phyloP scores from a whole-genome alignment of 2,888 invertebrate species.

The Heteromurus nitidus region DNA sequence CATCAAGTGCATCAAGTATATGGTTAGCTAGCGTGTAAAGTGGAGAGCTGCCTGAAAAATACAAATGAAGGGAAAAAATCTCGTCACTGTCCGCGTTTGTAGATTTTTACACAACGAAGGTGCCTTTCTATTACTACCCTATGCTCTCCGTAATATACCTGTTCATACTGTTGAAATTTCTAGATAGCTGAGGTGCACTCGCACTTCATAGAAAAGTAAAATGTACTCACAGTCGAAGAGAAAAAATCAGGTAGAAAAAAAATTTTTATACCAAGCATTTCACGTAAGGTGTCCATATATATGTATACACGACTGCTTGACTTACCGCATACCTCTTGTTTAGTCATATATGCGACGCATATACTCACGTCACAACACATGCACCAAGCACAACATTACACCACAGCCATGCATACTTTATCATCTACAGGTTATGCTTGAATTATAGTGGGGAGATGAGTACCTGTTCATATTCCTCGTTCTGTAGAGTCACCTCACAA shows the following conservation, averaged over 20 bases:
- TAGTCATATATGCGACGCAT: slow-evolving; percentile 11
- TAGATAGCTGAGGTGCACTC: slow-evolving; percentile 10
- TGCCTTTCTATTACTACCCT: background rate
- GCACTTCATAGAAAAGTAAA: background rate
- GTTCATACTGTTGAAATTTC: slow-evolving; percentile 11
- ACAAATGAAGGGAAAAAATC: slow-evolving; percentile 23
- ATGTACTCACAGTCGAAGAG: background rate
- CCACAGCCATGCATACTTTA: background rate
- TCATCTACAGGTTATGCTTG: slow-evolving; percentile 9
- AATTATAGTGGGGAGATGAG: slow-evolving; percentile 30
- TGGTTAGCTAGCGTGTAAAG: too few relatives aligned
- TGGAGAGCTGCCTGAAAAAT: slow-evolving; percentile 25
- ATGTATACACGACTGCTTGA: background rate
- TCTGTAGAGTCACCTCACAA: background rate
- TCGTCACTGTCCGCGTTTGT: too few relatives aligned
- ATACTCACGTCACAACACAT: background rate
- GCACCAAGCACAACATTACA: background rate
- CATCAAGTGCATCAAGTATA: too few relatives aligned
- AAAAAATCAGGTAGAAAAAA: slow-evolving; percentile 49
- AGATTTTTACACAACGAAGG: background rate
- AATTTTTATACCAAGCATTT: background rate
- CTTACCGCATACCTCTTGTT: background rate
- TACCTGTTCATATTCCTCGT: slow-evolving; percentile 40
- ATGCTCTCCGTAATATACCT: slow-evolving; percentile 8
- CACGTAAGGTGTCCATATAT: too few relatives aligned